Evolutionary conservation across 2,888 invertebrate genomes (phyloP), one percentile per base, ranked within the genome.

Genomic region (Melolontha melolontha): DNA sequence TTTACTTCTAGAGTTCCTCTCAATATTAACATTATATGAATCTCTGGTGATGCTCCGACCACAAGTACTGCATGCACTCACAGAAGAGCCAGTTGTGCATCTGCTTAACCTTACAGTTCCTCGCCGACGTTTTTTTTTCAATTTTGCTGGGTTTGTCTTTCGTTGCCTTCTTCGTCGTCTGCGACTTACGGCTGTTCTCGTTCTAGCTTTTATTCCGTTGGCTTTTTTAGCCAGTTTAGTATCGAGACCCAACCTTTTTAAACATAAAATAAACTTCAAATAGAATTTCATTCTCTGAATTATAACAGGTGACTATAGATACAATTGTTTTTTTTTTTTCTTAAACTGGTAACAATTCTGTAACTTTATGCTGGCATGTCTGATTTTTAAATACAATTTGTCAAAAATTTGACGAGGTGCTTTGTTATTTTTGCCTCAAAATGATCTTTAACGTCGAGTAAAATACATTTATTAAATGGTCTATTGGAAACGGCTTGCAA

Each of bases 1-100:
- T 42, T 64, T 64, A 39, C 59, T 67, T 17, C 67, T 54, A 0
- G 29, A 40, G 12, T 47, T 66, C 55, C 16, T 64, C 2, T 14
- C 39, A 22, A 22, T 2, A 22, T 22, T 4, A 5, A 39, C 16
- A 16, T 16, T 22, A 17, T 51, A 27, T 5, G 51, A 39, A 57
- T 57, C 57, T 5, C 12, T 5, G 8, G 44, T 44, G 2, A 14
- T 40, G 41, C 8, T 51, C 11, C 29, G 41, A 12, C 41, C 16
- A 5, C 22, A 34, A 22, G 11, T 47, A 47, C 11, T n/a, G 16
- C 17, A 44, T 16, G 16, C 1, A 16, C 47, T n/a, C 17, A 16
- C 11, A 27, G 50, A 1, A 11, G n/a, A 17, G 10, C 2, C 5
- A 5, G n/a, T 34, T 1, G 44, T 8, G 22, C 16, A 29, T n/a